Evolutionary conservation across 2,888 invertebrate genomes (phyloP), one percentile per base, ranked within the genome.

Genomic region (Andrena bicolor): DNA sequence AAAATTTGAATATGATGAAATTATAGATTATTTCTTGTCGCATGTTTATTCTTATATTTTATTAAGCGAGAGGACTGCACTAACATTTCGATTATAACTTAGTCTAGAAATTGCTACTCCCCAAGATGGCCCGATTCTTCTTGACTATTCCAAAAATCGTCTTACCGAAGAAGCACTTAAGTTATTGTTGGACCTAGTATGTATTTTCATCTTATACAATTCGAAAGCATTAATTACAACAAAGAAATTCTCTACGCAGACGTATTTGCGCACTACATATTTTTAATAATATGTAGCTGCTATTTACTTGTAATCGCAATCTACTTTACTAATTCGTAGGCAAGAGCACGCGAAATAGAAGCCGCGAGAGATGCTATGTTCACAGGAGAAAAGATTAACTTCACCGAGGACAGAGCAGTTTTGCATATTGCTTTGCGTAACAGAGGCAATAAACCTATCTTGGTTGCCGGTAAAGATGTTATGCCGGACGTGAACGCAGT

Each of bases 131-230:
- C 97, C 98, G 32, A 97, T 99, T 90, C 95, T 99, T 53, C 93
- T 99, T 90, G 99, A 99, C 94, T 99, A 97, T 94, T 99, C 99
- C 16, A 99, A 99, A 95, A 99, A 99, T 94, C 96, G 98, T 61
- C 95, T 99, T 80, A 96, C 98, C 90, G 96, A 96, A 26, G 96
- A 97, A 80, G 96, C 96, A 6, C 95, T 98, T 93, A 93, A 95
- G 10, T 94, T 97, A 23, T 96, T 99, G 1, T 94, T 99, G 85
- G 95, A 97, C 84, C 94, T 99, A 95, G 99, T 98, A 90, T 51
- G 53, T 82, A 66, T 64, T 53, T n/a, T 53, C 26, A 26, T 30
- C 41, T 64, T 48, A 49, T 64, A 35, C 13, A 26, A 23, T 23
- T 10, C 26, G 1, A 56, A 71, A 51, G n/a, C 63, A 3, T 26